phyloP scores from a whole-genome alignment of 1,140 invertebrate species.

The Drosophila subpulchrella region DNA sequence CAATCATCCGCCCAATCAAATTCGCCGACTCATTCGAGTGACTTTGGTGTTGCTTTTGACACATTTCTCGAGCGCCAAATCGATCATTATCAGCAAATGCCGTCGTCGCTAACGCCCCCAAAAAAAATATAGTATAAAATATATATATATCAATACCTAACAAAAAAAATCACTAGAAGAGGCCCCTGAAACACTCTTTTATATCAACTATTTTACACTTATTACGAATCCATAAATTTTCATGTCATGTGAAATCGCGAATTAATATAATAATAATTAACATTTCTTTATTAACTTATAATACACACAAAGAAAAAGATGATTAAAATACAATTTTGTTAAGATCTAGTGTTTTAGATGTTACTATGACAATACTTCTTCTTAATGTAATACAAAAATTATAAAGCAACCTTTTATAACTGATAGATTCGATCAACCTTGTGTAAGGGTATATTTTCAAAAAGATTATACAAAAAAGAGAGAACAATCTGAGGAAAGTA shows the following conservation, averaged over 20 bases:
- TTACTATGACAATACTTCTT: too few species aligned
- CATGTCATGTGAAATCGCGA: too few species aligned
- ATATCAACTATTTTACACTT: neutral
- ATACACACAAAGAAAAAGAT: too few species aligned
- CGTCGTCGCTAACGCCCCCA: conserved; percentile 65
- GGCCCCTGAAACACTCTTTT: neutral
- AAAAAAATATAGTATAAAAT: conserved; percentile 20
- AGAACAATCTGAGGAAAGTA: conserved; percentile 38
- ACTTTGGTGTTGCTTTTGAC: conserved; percentile 71
- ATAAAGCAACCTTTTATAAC: too few species aligned
- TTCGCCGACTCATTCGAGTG: conserved; percentile 52
- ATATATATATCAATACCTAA: neutral
- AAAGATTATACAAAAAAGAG: conserved; percentile 11
- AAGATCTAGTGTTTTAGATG: too few species aligned
- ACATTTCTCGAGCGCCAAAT: conserved; percentile 69
- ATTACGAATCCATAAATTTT: too few species aligned
- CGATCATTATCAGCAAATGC: conserved; percentile 65
- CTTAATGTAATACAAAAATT: too few species aligned
- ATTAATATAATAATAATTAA: too few species aligned
- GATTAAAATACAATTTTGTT: too few species aligned
- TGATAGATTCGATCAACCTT: neutral
- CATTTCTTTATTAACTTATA: too few species aligned
- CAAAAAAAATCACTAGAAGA: neutral
- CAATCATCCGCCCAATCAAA: conserved; percentile 50
- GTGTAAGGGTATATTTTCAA: neutral